These are phyloP conservation scores for Trimorus sp. DNA, from an alignment of 2,888 invertebrate genomes.

Conservation along the genomic window DNA sequence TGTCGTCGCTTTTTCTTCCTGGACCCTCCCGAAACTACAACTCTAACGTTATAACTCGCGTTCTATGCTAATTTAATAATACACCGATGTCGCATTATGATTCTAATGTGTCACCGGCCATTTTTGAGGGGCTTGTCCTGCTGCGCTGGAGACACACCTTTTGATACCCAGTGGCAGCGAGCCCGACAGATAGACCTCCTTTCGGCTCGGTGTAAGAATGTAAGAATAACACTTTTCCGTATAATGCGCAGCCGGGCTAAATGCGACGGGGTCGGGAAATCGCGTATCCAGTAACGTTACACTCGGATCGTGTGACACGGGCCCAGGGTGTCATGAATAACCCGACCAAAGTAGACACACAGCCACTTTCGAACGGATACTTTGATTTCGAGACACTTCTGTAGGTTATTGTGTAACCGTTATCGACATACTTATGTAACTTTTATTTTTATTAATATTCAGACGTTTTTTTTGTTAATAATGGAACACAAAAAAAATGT, in stretches of 20 bases:
- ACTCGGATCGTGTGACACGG: constrained; percentile 66
- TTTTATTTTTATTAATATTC: no score
- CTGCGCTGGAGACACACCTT: constrained; percentile 49
- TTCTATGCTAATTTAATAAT: constrained; percentile 45
- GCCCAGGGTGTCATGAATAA: constrained; percentile 66
- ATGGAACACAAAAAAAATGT: no score
- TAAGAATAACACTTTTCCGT: constrained; percentile 66
- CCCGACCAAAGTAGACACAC: constrained; percentile 37
- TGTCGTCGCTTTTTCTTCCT: constrained; percentile 19
- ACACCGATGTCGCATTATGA: constrained; percentile 39
- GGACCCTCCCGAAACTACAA: constrained; percentile 17
- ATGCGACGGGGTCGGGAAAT: constrained; percentile 51
- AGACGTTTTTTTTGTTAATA: background rate
- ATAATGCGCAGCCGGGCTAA: constrained; percentile 30
- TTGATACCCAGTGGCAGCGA: constrained; percentile 42
- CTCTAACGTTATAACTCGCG: constrained; percentile 38
- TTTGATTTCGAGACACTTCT: constrained; percentile 47
- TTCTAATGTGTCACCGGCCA: constrained; percentile 60
- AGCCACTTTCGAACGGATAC: constrained; percentile 50
- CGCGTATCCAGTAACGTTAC: constrained; percentile 63
- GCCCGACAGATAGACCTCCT: constrained; percentile 46
- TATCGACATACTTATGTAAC: background rate
- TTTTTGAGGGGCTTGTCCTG: constrained; percentile 53
- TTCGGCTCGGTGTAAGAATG: constrained; percentile 49
- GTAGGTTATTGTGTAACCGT: constrained; percentile 24